These are phyloP conservation scores for Cherax quadricarinatus DNA, from an alignment of 1,140 invertebrate species.

Conservation along the genomic window DNA sequence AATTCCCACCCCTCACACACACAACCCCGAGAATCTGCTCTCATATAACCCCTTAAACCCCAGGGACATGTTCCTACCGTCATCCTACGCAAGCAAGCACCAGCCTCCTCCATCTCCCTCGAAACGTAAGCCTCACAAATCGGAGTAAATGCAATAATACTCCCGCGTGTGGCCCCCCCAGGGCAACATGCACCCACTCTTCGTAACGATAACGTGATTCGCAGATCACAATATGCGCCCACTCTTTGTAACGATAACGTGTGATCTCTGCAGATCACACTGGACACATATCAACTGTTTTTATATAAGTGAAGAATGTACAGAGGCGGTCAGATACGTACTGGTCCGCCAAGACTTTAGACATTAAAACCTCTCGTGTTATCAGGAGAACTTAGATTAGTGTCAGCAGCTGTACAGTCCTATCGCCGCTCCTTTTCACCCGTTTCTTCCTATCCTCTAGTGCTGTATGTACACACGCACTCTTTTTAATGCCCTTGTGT, in stretches of 20 bases:
- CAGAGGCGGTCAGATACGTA: slow-evolving; percentile 55
- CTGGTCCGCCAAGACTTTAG: slow-evolving; percentile 41
- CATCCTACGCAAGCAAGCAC: too few species aligned
- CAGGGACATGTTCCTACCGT: too few species aligned
- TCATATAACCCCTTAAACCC: too few species aligned
- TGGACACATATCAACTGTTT: slow-evolving; percentile 69
- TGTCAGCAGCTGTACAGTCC: slow-evolving; percentile 61
- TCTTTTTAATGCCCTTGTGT: slow-evolving; percentile 70
- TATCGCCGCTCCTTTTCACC: slow-evolving; percentile 40
- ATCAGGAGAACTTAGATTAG: slow-evolving; percentile 54
- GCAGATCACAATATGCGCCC: slow-evolving; percentile 49
- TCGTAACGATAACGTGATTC: slow-evolving; percentile 48
- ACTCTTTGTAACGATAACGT: slow-evolving; percentile 54
- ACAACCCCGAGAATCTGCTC: neutral
- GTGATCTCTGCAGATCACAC: slow-evolving; percentile 27
- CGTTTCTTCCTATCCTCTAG: slow-evolving; percentile 56
- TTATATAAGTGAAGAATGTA: slow-evolving; percentile 68
- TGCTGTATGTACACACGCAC: slow-evolving; percentile 71
- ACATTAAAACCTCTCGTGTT: slow-evolving; percentile 33
- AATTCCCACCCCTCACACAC: neutral
- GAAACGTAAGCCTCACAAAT: slow-evolving; percentile 34
- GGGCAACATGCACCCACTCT: slow-evolving; percentile 54
- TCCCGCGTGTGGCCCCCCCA: slow-evolving; percentile 46
- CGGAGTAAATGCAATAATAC: slow-evolving; percentile 69
- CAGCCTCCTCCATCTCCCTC: slow-evolving; percentile 34